A percentile compares a stretch with the other conserved stretches of the same genome.
Evolutionary conservation across 2,797 vertebrate species (phyloP).

Genomic region (Columba guinea): DNA sequence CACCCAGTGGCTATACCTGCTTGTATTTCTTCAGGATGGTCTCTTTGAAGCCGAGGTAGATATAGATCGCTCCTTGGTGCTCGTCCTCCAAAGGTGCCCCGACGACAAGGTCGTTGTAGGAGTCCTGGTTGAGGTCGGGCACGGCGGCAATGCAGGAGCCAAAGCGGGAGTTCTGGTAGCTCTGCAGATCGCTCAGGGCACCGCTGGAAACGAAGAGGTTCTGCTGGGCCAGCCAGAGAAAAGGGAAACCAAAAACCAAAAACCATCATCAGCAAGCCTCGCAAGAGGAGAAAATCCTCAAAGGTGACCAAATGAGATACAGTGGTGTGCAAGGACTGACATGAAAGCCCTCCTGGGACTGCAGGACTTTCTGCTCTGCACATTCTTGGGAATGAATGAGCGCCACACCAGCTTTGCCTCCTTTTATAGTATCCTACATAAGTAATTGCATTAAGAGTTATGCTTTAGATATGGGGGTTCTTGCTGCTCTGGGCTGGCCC

Average conservation of each 20-base stretch:
- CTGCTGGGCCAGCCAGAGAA: slow-evolving; percentile 63
- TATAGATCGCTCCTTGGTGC: slow-evolving; percentile 90
- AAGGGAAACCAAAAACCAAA: background rate
- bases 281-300: background rate
- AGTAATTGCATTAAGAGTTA: fast-evolving
- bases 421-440: fast-evolving
- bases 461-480: background rate
- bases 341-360: fast-evolving
- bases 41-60: slow-evolving; percentile 87
- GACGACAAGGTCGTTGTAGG: slow-evolving; percentile 91
- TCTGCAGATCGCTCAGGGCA: slow-evolving; percentile 83
- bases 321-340: fast-evolving
- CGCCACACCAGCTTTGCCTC: background rate
- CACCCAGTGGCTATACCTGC: slow-evolving; percentile 78
- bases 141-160: slow-evolving; percentile 90
- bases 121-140: slow-evolving; percentile 93
- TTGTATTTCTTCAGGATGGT: slow-evolving; percentile 88
- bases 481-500: fast-evolving
- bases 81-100: slow-evolving; percentile 93
- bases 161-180: slow-evolving; percentile 93
- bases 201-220: slow-evolving; percentile 85
- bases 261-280: background rate
- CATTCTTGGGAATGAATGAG: fast-evolving
- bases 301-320: fast-evolving
- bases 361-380: background rate